Base-by-base conservation (phyloP, 2,797 vertebrate species). In the Rhodeus uyekii region DNA sequence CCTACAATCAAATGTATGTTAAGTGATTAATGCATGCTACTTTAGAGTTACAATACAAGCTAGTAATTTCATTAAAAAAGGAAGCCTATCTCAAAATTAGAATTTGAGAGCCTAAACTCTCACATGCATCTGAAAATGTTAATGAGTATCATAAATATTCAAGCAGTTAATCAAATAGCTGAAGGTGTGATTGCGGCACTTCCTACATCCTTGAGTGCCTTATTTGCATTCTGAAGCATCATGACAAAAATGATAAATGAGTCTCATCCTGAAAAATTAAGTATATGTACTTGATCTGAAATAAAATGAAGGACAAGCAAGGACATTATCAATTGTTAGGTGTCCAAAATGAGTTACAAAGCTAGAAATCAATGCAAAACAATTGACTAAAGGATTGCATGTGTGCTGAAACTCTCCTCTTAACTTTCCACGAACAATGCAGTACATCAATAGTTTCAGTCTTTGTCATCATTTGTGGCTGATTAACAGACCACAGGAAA, bases 401-500 rank as follows among this genome's bases (percentile, higher is more conserved):
- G 38, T 24, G 65, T 60, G 16, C 60, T 74, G 12, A 65, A 81
- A 74, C 69, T 39, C n/a, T 29, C 24, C 29, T 0, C 8, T 24
- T 34, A 76, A 58, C 24, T 63, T 78, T 61, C 12, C 48, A n/a
- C 14, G 46, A 81, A 48, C 58, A 75, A 46, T 60, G 46, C n/a
- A 48, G 36, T 39, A 22, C 1, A 48, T 58, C 60, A 67, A 32
- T 24, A 81, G 78, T 61, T 76, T 78, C 29, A 42, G 55, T 55
- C 36, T 80, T 34, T 34, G 29, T 67, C 60, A 10, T 71, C 2
- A 5, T 36, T 22, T 39, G 36, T 16, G 39, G 7, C 14, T 36
- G 19, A 60, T 61, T 72, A 46, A 34, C 22, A 32, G 27, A 60
- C 60, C 22, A 75, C 38, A 68, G 63, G 44, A 69, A 84, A 90